phyloP scores from a whole-genome alignment of 2,797 vertebrate species.

The Vultur gryphus region DNA sequence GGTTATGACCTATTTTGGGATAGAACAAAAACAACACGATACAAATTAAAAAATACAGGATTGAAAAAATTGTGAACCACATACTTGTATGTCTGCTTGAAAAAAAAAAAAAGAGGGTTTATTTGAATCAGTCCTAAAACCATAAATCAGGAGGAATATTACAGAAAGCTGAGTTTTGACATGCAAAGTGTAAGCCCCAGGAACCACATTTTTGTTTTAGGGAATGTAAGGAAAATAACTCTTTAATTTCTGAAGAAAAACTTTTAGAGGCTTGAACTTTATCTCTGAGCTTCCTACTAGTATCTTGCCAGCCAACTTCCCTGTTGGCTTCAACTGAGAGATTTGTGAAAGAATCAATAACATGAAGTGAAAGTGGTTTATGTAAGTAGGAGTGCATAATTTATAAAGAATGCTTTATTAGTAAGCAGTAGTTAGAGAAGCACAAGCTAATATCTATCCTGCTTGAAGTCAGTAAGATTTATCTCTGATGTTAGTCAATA shows the following conservation, averaged over 20 bases:
- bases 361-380: neutral
- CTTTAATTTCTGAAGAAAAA: neutral
- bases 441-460: neutral
- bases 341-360: neutral
- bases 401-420: neutral
- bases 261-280: neutral
- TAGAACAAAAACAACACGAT: neutral
- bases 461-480: neutral
- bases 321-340: neutral
- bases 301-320: neutral
- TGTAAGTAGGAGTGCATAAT: neutral
- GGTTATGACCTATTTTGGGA: neutral
- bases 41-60: neutral
- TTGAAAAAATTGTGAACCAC: neutral
- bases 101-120: fast-evolving
- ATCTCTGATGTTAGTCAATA: neutral
- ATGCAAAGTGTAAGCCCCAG: neutral
- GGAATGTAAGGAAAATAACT: neutral
- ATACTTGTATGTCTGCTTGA: neutral
- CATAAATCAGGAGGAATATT: neutral
- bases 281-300: neutral
- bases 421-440: neutral
- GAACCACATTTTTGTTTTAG: neutral
- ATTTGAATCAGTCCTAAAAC: neutral
- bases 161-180: neutral